Conservation (phyloP, 2,113 vertebrate genomes). For the Larimichthys polyactis region DNA sequence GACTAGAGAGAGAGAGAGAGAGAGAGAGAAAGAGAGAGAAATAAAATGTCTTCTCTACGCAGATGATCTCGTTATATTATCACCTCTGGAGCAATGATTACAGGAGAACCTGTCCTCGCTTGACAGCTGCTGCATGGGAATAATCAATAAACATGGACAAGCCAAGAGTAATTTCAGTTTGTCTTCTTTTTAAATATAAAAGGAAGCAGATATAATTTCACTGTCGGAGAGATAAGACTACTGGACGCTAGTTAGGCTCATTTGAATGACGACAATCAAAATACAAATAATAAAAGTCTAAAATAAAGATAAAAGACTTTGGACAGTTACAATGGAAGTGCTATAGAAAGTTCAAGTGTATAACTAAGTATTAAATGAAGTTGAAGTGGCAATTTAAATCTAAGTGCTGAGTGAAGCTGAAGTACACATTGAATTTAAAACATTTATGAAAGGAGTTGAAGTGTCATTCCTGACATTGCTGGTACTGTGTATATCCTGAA, state of each 20-base stretch:
- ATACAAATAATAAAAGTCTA: not conserved
- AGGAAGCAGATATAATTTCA: constrained; percentile 9
- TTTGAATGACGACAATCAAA: not conserved
- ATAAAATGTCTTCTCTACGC: constrained; percentile 47
- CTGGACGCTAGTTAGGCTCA: not conserved
- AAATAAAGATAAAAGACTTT: too few relatives aligned
- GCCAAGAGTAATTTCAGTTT: constrained; percentile 5
- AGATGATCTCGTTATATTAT: constrained; percentile 51
- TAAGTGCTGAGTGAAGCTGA: not conserved
- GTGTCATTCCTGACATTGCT: not conserved
- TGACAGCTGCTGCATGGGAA: constrained; percentile 26
- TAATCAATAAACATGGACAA: constrained; percentile 41
- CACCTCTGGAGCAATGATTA: constrained; percentile 15
- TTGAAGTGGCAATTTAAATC: not conserved
- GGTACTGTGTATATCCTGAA: not conserved
- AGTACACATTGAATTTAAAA: not conserved
- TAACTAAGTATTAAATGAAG: too few relatives aligned
- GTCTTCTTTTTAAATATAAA: constrained; percentile 6
- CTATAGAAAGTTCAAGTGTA: too few relatives aligned
- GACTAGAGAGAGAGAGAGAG: constrained; percentile 85
- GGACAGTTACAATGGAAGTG: too few relatives aligned
- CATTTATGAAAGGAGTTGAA: not conserved
- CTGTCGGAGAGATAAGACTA: not conserved
- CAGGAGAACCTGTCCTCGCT: constrained; percentile 25
- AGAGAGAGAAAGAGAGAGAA: not conserved